A percentile compares a stretch with the other conserved stretches of the same genome.
Conservation (phyloP, 2,888 invertebrate genomes). For the Rhamnusium bicolor region DNA sequence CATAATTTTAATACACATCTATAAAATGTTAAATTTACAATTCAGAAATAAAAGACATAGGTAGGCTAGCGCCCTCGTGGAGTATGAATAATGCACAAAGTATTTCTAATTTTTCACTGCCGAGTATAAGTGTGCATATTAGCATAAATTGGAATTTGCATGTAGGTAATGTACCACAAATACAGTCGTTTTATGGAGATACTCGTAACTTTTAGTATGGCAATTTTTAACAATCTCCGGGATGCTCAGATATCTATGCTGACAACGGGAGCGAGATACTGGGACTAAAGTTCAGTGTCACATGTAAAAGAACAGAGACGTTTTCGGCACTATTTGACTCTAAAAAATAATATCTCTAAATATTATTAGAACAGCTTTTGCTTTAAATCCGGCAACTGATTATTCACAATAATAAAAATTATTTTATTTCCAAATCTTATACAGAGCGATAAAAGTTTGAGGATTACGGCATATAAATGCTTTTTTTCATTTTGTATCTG, state of each 20-base stretch:
- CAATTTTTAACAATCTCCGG: slow-evolving; percentile 48
- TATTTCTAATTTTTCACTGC: slow-evolving; percentile 55
- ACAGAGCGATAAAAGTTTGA: too few species aligned
- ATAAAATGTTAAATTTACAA: slow-evolving; percentile 41
- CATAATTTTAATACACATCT: slow-evolving; percentile 35
- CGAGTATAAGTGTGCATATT: slow-evolving; percentile 44
- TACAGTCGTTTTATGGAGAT: slow-evolving; percentile 48
- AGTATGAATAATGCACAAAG: slow-evolving; percentile 43
- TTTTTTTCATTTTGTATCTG: too few species aligned
- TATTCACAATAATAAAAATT: too few species aligned
- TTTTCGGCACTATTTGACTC: neutral
- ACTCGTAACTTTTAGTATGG: slow-evolving; percentile 45
- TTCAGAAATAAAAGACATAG: slow-evolving; percentile 43
- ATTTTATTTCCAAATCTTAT: too few species aligned
- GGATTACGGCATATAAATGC: too few species aligned
- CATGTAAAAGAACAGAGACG: neutral
- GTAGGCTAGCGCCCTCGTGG: slow-evolving; percentile 38
- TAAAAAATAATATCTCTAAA: too few species aligned
- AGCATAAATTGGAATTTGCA: slow-evolving; percentile 57
- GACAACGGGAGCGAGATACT: slow-evolving; percentile 28
- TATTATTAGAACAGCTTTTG: too few species aligned
- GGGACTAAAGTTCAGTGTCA: slow-evolving; percentile 36
- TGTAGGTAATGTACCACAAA: slow-evolving; percentile 53
- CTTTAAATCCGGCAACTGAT: too few species aligned
- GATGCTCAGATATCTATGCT: slow-evolving; percentile 2